phyloP scores from a whole-genome alignment of 2,113 vertebrate genomes.

The Dasypus novemcinctus region DNA sequence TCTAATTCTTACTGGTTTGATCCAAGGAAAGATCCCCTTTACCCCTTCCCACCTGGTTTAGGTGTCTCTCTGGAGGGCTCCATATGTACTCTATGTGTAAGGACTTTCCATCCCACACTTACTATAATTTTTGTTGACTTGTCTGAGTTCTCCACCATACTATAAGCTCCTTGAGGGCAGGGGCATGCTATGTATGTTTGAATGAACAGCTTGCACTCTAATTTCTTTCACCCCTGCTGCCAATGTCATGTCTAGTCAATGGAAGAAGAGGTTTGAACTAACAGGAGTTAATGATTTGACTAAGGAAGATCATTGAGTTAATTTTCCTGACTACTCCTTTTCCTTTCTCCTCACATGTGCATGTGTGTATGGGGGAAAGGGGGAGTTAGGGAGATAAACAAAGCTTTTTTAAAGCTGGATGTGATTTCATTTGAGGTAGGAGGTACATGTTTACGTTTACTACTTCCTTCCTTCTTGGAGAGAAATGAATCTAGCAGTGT shows the following conservation, averaged over 20 bases:
- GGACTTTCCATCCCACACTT: neutral
- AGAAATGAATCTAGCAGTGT: too few species aligned
- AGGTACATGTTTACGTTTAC: neutral
- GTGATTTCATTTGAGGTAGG: neutral
- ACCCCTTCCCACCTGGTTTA: neutral
- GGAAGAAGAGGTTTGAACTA: neutral
- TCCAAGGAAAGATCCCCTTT: neutral
- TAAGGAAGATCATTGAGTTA: neutral
- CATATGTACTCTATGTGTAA: neutral
- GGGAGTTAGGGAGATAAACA: neutral
- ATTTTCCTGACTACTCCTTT: neutral
- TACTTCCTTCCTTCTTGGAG: neutral
- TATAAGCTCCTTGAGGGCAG: neutral
- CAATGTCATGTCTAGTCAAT: neutral
- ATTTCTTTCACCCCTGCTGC: neutral
- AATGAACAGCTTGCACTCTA: neutral
- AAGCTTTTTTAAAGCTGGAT: neutral
- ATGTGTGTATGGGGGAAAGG: neutral
- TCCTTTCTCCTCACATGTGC: neutral
- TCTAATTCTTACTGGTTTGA: neutral
- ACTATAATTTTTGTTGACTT: neutral
- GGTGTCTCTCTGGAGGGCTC: neutral
- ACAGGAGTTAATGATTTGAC: neutral
- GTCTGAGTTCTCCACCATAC: neutral
- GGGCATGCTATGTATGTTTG: neutral